Evolutionary conservation across 2,888 invertebrate genomes (phyloP), one percentile per base, ranked within the genome.

Genomic region (Xestobium rufovillosum): DNA sequence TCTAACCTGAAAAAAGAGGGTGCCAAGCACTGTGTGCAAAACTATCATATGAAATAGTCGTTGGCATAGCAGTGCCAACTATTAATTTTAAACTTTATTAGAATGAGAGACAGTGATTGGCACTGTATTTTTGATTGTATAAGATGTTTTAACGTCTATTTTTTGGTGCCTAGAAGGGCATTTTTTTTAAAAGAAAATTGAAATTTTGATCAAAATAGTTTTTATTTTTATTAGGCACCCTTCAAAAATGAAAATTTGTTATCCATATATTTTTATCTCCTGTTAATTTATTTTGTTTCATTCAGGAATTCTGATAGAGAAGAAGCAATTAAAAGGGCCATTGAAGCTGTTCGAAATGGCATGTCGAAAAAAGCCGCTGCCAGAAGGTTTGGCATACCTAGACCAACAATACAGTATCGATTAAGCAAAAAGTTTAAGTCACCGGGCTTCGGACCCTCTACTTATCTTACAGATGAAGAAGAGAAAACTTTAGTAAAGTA

Each of bases 41-140:
- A 8, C 6, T 8, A 19, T n/a, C n/a, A 8, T 8, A 19, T 8
- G n/a, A 8, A 8, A 8, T 19, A 19, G 23, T 19, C 6, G 23
- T 19, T 19, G 23, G 23, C 23, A 19, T 19, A 19, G n/a, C 6
- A n/a, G 23, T 19, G 23, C 23, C 23, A 19, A 19, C 23, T n/a
- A 19, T 6, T 19, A 19, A 19, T 8, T 8, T 19, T 19, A 8
- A n/a, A 19, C 23, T n/a, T 8, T 19, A 8, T 19, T 19, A 6
- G 6, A 19, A 19, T 19, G n/a, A n/a, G 6, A n/a, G n/a, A 8
- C n/a, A 19, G n/a, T 19, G 23, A 19, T 19, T 19, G 23, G 23
- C 23, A 19, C n/a, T 6, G 6, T 19, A n/a, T 8, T 19, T 19
- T 19, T 8, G n/a, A 19, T 19, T n/a, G 23, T 6, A n/a, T 19